A percentile compares a stretch with the other conserved stretches of the same genome.
phyloP scores from a whole-genome alignment of 2,113 vertebrate species.

The Anhinga rufa region DNA sequence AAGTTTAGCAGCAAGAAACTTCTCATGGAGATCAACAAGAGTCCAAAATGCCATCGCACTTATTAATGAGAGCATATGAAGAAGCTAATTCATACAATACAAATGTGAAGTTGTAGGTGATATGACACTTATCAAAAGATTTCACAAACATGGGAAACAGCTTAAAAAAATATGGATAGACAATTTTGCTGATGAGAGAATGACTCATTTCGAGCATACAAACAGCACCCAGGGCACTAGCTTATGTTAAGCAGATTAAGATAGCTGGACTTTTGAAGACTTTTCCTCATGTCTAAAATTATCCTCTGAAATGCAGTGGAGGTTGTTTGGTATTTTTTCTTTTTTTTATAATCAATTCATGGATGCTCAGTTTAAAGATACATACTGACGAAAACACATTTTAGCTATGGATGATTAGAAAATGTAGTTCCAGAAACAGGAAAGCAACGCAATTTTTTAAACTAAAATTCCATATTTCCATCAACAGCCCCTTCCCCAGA shows the following conservation, averaged over 20 bases:
- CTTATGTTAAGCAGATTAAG: neutral
- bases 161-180: neutral
- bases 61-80: no score
- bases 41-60: neutral
- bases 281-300: neutral
- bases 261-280: neutral
- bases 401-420: neutral
- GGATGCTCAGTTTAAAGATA: neutral
- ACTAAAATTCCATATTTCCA: neutral
- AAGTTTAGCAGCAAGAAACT: neutral
- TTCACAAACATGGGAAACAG: neutral
- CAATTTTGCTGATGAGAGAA: neutral
- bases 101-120: neutral
- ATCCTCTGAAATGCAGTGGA: neutral
- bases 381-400: neutral
- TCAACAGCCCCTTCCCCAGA: neutral
- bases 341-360: neutral
- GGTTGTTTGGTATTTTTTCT: neutral
- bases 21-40: neutral
- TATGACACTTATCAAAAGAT: neutral
- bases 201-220: neutral
- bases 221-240: neutral
- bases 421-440: neutral
- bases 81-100: neutral
- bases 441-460: neutral